These are phyloP conservation scores for Eublepharis macularius DNA, from an alignment of 2,113 vertebrate genomes.

Conservation along the genomic window DNA sequence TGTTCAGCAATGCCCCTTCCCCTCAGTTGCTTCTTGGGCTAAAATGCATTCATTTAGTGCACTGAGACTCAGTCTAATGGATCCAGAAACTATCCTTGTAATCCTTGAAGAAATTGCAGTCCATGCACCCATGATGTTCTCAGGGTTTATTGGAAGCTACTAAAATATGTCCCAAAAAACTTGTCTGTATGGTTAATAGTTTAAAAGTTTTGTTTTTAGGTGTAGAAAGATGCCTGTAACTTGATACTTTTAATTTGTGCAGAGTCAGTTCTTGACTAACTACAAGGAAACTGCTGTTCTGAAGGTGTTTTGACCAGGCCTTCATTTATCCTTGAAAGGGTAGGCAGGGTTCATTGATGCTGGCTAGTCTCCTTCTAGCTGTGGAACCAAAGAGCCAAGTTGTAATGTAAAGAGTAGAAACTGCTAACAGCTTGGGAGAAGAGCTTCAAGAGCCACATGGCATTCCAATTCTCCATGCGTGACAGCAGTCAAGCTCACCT, in stretches of 20 bases:
- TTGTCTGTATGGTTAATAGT: background rate
- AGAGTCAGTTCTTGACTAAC: background rate
- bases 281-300: background rate
- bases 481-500: constrained; percentile 6
- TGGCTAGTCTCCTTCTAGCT: background rate
- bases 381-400: background rate
- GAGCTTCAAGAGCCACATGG: background rate
- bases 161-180: background rate
- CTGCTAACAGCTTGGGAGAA: background rate
- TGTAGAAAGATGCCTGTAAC: background rate
- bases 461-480: background rate
- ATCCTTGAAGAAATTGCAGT: background rate
- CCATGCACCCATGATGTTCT: background rate
- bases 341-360: background rate
- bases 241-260: background rate
- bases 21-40: background rate
- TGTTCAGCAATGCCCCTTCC: background rate
- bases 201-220: background rate
- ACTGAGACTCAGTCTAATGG: background rate
- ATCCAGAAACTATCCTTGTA: background rate
- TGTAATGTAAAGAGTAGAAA: background rate
- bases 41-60: background rate
- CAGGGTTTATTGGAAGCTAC: background rate
- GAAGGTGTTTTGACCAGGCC: background rate
- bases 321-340: background rate